phyloP scores from a whole-genome alignment of 2,113 vertebrate species.

The Suncus etruscus region DNA sequence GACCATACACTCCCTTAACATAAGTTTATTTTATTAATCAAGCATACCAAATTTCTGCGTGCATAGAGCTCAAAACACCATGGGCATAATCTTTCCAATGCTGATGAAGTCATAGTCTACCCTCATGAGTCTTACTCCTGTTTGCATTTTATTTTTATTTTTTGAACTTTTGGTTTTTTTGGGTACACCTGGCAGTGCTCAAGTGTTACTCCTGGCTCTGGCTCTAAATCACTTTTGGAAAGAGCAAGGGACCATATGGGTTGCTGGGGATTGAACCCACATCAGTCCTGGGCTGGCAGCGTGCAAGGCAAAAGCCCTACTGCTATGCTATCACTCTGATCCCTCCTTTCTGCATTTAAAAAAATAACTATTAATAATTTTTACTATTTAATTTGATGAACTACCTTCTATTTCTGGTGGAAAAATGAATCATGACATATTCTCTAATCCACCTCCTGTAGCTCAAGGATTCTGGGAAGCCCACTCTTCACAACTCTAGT shows the following conservation, averaged over 20 bases:
- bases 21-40: background rate
- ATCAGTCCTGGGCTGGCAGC: too few species aligned
- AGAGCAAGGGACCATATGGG: too few species aligned
- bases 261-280: too few species aligned
- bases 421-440: background rate
- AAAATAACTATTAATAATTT: background rate
- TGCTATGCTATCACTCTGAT: too few species aligned
- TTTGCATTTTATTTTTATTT: background rate
- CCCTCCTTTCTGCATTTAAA: background rate
- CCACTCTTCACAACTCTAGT: too few species aligned
- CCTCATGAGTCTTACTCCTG: background rate
- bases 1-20: background rate
- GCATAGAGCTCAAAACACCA: background rate
- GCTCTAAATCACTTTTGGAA: too few species aligned
- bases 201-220: too few species aligned
- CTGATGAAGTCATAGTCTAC: background rate
- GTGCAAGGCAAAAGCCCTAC: too few species aligned
- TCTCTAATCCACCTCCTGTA: background rate
- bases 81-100: background rate
- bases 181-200: too few species aligned
- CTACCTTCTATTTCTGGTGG: background rate
- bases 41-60: too few species aligned
- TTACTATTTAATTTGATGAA: background rate
- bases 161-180: too few species aligned
- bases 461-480: background rate